Evolutionary conservation across 92 coral and sea anemone species (phyloP).

Genomic region (Muricea muricata): DNA sequence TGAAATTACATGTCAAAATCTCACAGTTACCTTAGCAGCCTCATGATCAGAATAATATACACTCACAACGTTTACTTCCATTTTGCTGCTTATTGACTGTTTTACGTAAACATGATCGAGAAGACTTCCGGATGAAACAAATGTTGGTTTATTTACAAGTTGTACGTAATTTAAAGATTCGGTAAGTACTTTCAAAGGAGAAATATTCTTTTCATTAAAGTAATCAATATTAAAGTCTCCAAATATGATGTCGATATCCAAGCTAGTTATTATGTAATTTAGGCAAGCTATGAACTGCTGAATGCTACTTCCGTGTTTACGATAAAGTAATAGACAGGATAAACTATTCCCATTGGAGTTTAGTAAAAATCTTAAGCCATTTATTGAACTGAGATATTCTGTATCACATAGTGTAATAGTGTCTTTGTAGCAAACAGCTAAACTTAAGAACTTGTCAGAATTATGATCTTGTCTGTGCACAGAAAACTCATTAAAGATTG

Average conservation of each 20-base stretch:
- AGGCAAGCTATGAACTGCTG: conserved; percentile 8
- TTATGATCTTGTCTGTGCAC: conserved; percentile 27
- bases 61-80: conserved; percentile 34
- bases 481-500: conserved; percentile 19
- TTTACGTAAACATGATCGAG: conserved; percentile 49
- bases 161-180: conserved; percentile 38
- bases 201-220: conserved; percentile 23
- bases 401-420: conserved; percentile 14
- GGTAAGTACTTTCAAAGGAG: conserved; percentile 1
- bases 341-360: conserved; percentile 14
- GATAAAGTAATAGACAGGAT: conserved; percentile 24
- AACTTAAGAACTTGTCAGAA: conserved; percentile 25
- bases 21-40: conserved; percentile 52
- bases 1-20: conserved; percentile 8
- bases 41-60: conserved; percentile 75
- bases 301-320: conserved; percentile 13
- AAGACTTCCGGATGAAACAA: conserved; percentile 52
- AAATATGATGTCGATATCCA: conserved; percentile 17
- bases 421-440: conserved; percentile 45
- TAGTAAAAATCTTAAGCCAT: conserved; percentile 12
- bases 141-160: conserved; percentile 54
- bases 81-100: conserved; percentile 23
- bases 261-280: conserved; percentile 12
- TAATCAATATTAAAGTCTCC: conserved; percentile 38
- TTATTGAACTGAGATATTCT: conserved; percentile 21